Base-by-base conservation (phyloP, 2,888 invertebrate species). In the Andrena chrysosceles region DNA sequence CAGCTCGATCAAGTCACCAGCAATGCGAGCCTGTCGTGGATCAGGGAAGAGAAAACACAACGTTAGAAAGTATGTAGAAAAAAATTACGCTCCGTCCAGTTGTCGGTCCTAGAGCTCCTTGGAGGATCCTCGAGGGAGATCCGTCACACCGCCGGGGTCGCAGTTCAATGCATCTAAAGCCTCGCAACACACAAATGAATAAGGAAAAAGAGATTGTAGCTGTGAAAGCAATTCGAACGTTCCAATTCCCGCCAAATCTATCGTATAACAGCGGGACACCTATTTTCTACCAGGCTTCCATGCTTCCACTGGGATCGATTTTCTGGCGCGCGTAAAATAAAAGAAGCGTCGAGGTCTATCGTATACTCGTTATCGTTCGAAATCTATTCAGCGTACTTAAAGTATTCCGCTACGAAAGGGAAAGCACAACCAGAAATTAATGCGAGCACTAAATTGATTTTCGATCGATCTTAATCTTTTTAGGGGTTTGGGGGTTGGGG, bases 1-100 rank as follows among this genome's bases (percentile, higher is more conserved):
- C 94, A 99, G 96, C 94, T 99, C 99, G 94, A 98, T 96, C 95
- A 99, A 96, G 95, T 99, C 98, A 93, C 95, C 95, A 93, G 98
- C 98, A 93, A 98, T 97, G 94, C 98, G 96, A 94, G 96, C 97
- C 98, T 98, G 96, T 96, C 80, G 76, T 84, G 63, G 76, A 67
- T 33, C 81, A 66, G 74, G 93, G 93, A 93, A 93, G 76, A 85
- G 71, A 82, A 69, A 95, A 93, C 95, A 94, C 64, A 86, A 72
- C 56, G 91, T 94, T 93, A 94, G 93, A 90, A 72, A 86, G 84
- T 89, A 87, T 85, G 29, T 35, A 75, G 26, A 87, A 87, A 87
- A 81, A 88, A 42, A 42, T 42, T 89, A 87, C 86, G 89, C 92
- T 87, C 91, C 92, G 90, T 85, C 83, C 79, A 73, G 63, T 69